A percentile compares a stretch with the other conserved stretches of the same genome.
Conservation (phyloP, 2,113 vertebrate genomes). For the Heloderma charlesbogerti region DNA sequence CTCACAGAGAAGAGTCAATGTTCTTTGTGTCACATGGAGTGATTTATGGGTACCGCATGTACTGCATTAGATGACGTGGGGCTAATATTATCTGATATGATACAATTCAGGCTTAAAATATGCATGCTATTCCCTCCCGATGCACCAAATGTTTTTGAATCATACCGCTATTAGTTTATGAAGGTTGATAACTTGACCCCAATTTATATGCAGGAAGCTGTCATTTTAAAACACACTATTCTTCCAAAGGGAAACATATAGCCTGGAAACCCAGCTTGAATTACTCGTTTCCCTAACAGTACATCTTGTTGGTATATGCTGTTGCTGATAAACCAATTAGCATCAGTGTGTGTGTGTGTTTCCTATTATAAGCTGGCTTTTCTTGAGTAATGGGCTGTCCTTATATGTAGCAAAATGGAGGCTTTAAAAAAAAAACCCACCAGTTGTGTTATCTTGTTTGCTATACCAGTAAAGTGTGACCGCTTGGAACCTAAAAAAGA, state of each 20-base stretch:
- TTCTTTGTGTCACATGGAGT: constrained; percentile 73
- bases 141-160: constrained; percentile 45
- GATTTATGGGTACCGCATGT: constrained; percentile 71
- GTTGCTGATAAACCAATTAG: constrained; percentile 38
- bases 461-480: neutral
- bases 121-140: constrained; percentile 18
- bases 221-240: constrained; percentile 23
- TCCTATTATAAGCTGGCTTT: constrained; percentile 41
- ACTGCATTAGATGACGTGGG: constrained; percentile 59
- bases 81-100: constrained; percentile 58
- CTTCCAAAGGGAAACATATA: constrained; percentile 53
- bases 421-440: neutral
- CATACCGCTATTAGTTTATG: constrained; percentile 52
- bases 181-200: constrained; percentile 36
- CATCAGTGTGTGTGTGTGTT: constrained; percentile 18
- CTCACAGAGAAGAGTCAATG: constrained; percentile 73
- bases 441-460: neutral
- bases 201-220: constrained; percentile 37
- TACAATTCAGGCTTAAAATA: constrained; percentile 56
- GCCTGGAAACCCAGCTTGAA: constrained; percentile 53
- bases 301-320: constrained; percentile 40
- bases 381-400: constrained; percentile 48
- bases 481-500: neutral
- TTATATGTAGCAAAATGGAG: constrained; percentile 25
- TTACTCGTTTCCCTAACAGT: constrained; percentile 41